phyloP scores from a whole-genome alignment of 2,113 vertebrate genomes.

The Naja naja region DNA sequence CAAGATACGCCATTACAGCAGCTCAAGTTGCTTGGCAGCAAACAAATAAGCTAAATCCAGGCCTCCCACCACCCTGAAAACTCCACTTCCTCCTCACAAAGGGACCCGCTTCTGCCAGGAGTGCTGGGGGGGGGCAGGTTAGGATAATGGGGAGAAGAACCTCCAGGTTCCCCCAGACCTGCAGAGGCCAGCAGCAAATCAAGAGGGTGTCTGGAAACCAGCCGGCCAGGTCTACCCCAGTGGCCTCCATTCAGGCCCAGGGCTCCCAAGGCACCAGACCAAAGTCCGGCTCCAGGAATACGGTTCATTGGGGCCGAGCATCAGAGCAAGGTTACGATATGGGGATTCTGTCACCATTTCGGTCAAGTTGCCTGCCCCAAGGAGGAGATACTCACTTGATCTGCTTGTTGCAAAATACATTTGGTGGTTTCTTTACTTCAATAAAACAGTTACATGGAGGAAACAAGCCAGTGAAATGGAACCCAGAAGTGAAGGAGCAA shows the following conservation, averaged over 20 bases:
- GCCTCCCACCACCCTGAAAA: neutral
- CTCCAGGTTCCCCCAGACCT: neutral
- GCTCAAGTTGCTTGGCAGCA: neutral
- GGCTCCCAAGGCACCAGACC: neutral
- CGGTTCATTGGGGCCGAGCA: neutral
- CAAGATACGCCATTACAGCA: neutral
- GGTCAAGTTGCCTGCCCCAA: no score
- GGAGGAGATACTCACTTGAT: neutral
- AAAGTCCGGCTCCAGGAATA: neutral
- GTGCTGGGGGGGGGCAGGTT: neutral
- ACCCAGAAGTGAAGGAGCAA: constrained; percentile 7
- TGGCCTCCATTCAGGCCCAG: neutral
- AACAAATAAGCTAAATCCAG: neutral
- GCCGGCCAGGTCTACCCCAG: neutral
- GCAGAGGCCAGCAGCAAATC: neutral
- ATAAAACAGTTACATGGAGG: neutral
- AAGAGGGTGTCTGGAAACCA: neutral
- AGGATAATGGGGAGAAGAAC: neutral
- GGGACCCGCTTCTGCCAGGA: neutral
- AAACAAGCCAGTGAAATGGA: neutral
- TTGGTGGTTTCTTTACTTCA: neutral
- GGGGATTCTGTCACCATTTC: no score
- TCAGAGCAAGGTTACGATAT: accelerated
- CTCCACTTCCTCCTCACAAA: neutral
- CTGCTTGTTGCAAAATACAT: neutral